Evolutionary conservation across 2,888 invertebrate species (phyloP), one percentile per base, ranked within the genome.

Genomic region (Fragum whitleyi): DNA sequence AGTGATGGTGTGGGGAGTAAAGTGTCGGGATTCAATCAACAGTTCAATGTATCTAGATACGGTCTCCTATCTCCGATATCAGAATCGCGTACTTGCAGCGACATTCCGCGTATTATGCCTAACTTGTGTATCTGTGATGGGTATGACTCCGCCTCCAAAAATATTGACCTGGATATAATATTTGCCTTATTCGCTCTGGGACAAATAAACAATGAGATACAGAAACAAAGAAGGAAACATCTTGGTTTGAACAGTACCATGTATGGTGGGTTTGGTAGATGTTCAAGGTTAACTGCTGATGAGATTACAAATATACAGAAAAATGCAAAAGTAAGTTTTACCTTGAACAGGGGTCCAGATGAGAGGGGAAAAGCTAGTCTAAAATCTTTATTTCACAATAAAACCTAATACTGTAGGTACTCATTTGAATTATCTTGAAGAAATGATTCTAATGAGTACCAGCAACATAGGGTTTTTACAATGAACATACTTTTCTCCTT

Each of bases 61-160:
- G 90, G 90, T 23, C 83, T 91, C 9, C 79, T 90, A 11, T 57
- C 77, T 3, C 57, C 71, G 11, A 72, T 90, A 21, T 84, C 87
- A 11, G 42, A 74, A 7, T 71, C 72, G 29, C 83, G 91, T 65
- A 87, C 86, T 0, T 92, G 92, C 76, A 75, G 78, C 53, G 75
- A 86, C 29, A 81, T 91, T 39, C 89, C 91, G 3, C 74, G 86
- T 16, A 85, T 89, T 29, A 88, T 83, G 81, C 90, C 91, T 5
- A 90, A 88, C 65, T 76, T 90, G 2, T 92, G 92, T 79, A 89
- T 92, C n/a, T 92, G 92, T 79, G 80, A 85, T 68, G 87, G 87
- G 16, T 88, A 86, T 77, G 90, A 89, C 19, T 76, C 71, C 21
- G 19, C 74, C 9, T 72, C 83, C 0, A 65, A 29, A 5, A 87